These are phyloP conservation scores for Silvanus unidentatus DNA, from an alignment of 2,888 invertebrate species.

Conservation along the genomic window DNA sequence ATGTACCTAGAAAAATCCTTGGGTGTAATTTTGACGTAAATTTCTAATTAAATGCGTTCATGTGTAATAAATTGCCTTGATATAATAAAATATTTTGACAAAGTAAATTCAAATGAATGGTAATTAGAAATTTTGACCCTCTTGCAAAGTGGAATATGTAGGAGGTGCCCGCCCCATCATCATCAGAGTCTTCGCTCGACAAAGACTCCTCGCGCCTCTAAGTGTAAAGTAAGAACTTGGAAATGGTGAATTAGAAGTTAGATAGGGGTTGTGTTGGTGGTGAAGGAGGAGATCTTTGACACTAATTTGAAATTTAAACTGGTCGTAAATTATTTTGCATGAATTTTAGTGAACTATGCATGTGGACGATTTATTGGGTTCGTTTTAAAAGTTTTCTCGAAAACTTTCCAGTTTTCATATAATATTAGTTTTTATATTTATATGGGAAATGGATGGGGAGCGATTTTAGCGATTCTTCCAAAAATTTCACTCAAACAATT, in stretches of 20 bases:
- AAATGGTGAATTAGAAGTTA: constrained; percentile 38
- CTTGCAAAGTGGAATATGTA: constrained; percentile 25
- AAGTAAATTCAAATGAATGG: constrained; percentile 34
- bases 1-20: too few species aligned
- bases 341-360: constrained; percentile 38
- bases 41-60: too few species aligned
- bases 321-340: constrained; percentile 41
- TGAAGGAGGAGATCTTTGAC: constrained; percentile 28
- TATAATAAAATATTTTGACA: constrained; percentile 23
- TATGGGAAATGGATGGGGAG: too few species aligned
- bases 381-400: constrained; percentile 1
- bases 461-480: too few species aligned
- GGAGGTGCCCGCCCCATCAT: constrained; percentile 25
- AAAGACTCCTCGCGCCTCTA: constrained; percentile 22
- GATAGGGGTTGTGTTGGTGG: constrained; percentile 24
- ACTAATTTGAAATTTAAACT: constrained; percentile 45
- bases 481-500: not conserved
- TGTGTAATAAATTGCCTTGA: not conserved
- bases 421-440: too few species aligned
- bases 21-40: too few species aligned
- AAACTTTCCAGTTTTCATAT: not conserved
- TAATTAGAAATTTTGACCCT: constrained; percentile 33
- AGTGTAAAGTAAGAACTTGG: constrained; percentile 37
- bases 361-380: constrained; percentile 1
- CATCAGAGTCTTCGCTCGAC: constrained; percentile 5